A percentile compares a stretch with the other conserved stretches of the same genome.
phyloP scores from a whole-genome alignment of 2,113 vertebrate genomes.

The Alligator mississippiensis region DNA sequence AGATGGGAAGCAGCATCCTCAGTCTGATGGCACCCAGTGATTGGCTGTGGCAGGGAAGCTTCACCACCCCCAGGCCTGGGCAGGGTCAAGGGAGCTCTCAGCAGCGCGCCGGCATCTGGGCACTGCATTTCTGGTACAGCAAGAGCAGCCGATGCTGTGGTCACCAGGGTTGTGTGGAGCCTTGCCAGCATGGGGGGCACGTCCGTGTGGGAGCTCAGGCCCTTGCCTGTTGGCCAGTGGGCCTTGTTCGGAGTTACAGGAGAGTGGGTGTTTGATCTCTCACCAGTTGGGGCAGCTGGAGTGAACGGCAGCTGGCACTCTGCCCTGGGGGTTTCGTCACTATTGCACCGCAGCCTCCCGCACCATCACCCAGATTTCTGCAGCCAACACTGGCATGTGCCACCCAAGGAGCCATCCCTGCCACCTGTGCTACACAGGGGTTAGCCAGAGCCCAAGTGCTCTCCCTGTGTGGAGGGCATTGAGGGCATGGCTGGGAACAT shows the following conservation, averaged over 20 bases:
- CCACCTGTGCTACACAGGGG: neutral
- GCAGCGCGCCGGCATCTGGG: neutral
- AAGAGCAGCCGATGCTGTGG: neutral
- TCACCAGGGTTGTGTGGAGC: neutral
- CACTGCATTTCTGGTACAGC: neutral
- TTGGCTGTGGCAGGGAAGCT: neutral
- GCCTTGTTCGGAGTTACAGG: neutral
- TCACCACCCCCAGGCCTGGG: neutral
- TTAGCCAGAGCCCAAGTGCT: neutral
- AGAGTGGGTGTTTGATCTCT: neutral
- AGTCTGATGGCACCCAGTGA: neutral
- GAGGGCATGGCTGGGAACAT: neutral
- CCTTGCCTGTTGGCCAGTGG: neutral
- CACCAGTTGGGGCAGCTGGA: neutral
- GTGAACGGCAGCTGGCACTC: neutral
- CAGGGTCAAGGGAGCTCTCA: neutral
- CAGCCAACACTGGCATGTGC: neutral
- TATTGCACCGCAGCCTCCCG: neutral
- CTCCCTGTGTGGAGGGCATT: neutral
- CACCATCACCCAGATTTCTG: neutral
- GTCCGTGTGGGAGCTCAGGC: neutral
- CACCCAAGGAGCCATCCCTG: neutral
- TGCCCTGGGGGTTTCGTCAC: neutral
- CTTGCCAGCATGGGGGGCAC: neutral
- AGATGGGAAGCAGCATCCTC: neutral